These are phyloP conservation scores for Stenoptilia bipunctidactyla DNA, from an alignment of 2,888 invertebrate species.

Conservation along the genomic window DNA sequence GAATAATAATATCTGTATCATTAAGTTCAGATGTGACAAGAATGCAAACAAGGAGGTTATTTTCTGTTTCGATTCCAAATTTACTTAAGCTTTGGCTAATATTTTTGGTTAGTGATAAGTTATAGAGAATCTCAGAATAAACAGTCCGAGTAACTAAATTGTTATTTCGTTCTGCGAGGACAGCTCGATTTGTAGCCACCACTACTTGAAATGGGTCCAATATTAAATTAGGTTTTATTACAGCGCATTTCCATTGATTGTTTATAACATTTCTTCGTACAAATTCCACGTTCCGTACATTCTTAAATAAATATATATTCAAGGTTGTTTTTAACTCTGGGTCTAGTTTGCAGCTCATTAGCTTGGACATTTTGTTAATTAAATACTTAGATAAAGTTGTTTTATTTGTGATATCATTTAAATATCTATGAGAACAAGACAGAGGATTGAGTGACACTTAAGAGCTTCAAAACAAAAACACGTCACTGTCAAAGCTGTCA, in stretches of 20 bases:
- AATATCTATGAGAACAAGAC: too few species aligned
- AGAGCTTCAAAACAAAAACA: too few species aligned
- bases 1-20: conserved; percentile 36
- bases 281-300: conserved; percentile 70
- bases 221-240: conserved; percentile 73
- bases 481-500: too few species aligned
- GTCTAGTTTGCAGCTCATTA: conserved; percentile 41
- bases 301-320: conserved; percentile 65
- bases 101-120: conserved; percentile 77
- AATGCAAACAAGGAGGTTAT: conserved; percentile 40
- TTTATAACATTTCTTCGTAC: conserved; percentile 66
- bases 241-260: conserved; percentile 71
- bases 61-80: conserved; percentile 70
- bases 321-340: conserved; percentile 43
- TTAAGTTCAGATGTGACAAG: conserved; percentile 26
- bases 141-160: conserved; percentile 72
- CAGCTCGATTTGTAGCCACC: conserved; percentile 78
- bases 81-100: conserved; percentile 76
- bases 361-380: too few species aligned
- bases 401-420: too few species aligned
- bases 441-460: too few species aligned
- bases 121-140: conserved; percentile 76
- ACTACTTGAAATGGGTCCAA: conserved; percentile 70
- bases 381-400: too few species aligned
- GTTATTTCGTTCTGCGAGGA: conserved; percentile 49